Conservation (phyloP, 2,113 vertebrate species). For the Carlito syrichta region DNA sequence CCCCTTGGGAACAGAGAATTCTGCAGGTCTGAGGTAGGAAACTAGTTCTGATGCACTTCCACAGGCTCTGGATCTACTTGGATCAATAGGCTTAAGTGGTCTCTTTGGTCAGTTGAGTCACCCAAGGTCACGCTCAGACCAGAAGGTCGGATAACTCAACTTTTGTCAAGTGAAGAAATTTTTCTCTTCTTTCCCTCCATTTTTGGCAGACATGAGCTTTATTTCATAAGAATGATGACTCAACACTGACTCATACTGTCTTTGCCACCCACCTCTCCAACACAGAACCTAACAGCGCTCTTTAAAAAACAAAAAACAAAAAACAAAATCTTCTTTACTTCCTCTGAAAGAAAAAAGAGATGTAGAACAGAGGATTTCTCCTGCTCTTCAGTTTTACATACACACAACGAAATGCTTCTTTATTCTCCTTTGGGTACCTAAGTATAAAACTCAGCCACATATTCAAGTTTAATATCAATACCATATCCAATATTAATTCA, state of each 20-base stretch:
- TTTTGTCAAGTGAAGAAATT: not conserved
- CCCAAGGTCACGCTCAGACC: not conserved
- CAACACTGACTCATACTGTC: not conserved
- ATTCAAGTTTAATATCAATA: not conserved
- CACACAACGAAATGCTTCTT: not conserved
- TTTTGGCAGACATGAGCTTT: not conserved
- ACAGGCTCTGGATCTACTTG: no score
- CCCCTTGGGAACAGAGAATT: not conserved
- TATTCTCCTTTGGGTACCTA: not conserved
- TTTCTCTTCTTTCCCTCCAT: not conserved
- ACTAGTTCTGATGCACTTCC: not conserved
- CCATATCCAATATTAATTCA: not conserved
- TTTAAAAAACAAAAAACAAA: no score
- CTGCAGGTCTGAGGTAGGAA: not conserved
- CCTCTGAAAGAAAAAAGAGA: not conserved
- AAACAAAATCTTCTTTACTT: no score
- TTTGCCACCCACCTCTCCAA: not conserved
- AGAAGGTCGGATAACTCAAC: not conserved
- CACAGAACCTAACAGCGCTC: not conserved
- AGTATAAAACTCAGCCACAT: not conserved
- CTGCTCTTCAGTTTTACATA: not conserved
- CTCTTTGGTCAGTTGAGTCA: not conserved
- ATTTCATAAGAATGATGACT: not conserved
- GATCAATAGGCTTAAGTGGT: not conserved
- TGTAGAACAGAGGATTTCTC: not conserved